A percentile compares a stretch with the other conserved stretches of the same genome.
phyloP scores from a whole-genome alignment of 1,140 invertebrate genomes.

The Ladona fulva region DNA sequence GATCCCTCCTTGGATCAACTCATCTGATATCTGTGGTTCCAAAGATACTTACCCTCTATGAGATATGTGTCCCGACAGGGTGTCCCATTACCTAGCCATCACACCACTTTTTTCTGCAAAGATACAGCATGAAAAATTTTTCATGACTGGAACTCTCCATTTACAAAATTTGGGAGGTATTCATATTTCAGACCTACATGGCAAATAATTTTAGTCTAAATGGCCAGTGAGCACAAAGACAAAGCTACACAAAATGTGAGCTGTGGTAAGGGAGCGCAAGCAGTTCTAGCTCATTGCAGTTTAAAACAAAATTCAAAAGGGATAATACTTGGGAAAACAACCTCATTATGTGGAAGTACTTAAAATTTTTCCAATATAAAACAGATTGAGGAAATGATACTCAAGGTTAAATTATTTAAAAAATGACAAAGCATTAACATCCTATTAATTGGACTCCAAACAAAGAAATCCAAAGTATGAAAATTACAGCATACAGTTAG shows the following conservation, averaged over 20 bases:
- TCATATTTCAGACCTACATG: slow-evolving; percentile 7
- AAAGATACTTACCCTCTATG: slow-evolving; percentile 19
- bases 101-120: slow-evolving; percentile 26
- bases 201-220: slow-evolving; percentile 12
- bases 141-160: slow-evolving; percentile 40
- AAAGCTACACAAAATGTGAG: slow-evolving; percentile 11
- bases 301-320: background rate
- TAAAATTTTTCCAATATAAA: too few relatives aligned
- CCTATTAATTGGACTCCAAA: too few relatives aligned
- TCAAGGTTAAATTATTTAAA: too few relatives aligned
- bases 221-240: slow-evolving; percentile 12
- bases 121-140: slow-evolving; percentile 25
- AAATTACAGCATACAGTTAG: too few relatives aligned
- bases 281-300: background rate
- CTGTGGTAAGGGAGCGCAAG: background rate
- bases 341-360: too few relatives aligned
- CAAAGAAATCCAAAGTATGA: too few relatives aligned
- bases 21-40: background rate
- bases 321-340: background rate
- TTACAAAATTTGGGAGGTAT: slow-evolving; percentile 44
- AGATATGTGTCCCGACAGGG: background rate
- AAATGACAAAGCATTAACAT: too few relatives aligned
- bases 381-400: too few relatives aligned
- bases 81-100: slow-evolving; percentile 19
- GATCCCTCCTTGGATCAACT: background rate